A percentile compares a stretch with the other conserved stretches of the same genome.
These are phyloP conservation scores for Colossoma macropomum DNA, from an alignment of 2,113 vertebrate genomes.

Conservation along the genomic window DNA sequence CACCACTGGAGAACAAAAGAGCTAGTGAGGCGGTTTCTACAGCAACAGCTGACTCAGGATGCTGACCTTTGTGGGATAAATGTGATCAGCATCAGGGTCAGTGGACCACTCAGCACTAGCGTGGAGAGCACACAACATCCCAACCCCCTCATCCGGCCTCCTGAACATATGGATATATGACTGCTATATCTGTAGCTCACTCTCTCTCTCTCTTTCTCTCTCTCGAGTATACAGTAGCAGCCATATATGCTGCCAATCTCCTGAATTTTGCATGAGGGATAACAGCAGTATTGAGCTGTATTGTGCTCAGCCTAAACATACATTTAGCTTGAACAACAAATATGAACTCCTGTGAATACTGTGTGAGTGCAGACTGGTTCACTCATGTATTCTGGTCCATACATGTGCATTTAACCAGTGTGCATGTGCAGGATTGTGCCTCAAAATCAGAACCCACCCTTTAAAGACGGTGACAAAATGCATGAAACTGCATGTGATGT, in stretches of 20 bases:
- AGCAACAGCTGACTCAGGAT: slow-evolving; percentile 44
- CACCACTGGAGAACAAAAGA: slow-evolving; percentile 15
- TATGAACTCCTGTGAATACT: not conserved
- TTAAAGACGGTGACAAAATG: slow-evolving; percentile 41
- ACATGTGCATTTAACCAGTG: not conserved
- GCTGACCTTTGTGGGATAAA: slow-evolving; percentile 48
- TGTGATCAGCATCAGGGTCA: slow-evolving; percentile 41
- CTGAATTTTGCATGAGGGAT: not conserved
- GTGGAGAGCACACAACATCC: slow-evolving; percentile 10
- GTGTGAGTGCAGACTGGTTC: not conserved
- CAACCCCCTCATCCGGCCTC: not conserved
- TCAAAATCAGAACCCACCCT: slow-evolving; percentile 26
- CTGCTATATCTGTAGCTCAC: not conserved
- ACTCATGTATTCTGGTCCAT: not conserved
- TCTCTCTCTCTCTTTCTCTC: not conserved
- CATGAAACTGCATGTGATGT: slow-evolving; percentile 57
- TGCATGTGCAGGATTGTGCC: not conserved
- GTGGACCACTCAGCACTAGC: slow-evolving; percentile 3
- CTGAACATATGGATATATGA: not conserved
- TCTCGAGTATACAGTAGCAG: not conserved
- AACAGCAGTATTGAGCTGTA: not conserved
- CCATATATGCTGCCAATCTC: not conserved
- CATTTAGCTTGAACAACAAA: not conserved
- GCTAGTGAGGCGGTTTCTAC: slow-evolving; percentile 51
- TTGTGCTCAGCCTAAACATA: not conserved